Base-by-base conservation (phyloP, 92 coral and sea anemone genomes). In the Meandrina meandrites region DNA sequence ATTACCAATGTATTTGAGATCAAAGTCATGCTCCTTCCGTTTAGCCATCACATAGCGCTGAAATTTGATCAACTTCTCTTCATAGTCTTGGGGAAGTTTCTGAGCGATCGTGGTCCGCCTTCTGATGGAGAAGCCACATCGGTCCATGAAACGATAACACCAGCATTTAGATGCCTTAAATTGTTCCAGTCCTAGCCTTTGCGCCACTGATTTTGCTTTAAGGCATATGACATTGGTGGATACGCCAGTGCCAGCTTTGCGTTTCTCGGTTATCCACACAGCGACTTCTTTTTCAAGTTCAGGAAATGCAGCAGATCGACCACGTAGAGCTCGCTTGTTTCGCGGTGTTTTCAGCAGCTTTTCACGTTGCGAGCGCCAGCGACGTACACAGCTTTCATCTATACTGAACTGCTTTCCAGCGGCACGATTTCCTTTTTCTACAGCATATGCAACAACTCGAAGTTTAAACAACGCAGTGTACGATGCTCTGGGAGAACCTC, bases 11-110 rank as follows among this genome's bases (percentile, higher is more conserved):
- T 69, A 69, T 13, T 82, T 82, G 27, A 82, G 86, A 67, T 82
- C 86, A 82, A 82, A 82, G 67, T 82, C 78, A n/a, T 82, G 86
- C 31, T 69, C 86, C 86, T 82, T 82, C 67, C 78, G 78, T 82
- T 69, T 69, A 45, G 86, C 86, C 78, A 82, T 21, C 78, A 82
- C 67, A 48, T 82, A 82, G 27, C 78, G 78, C 86, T 82, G 86
- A 69, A 82, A 68, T 22, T 47, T 82, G 86, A 82, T 82, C 27
- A 82, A 82, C 78, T 82, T 68, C 31, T 82, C 86, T 28, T 82
- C 86, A 31, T 82, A 82, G 71, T 81, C 85, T 81, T 81, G 76
- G 1, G 85, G 85, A 37, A 66, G 85, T 81, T 64, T 81, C 47
- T 82, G 86, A 47, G 78, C 86, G 66, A 82, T 69, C 31, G 86